These are phyloP conservation scores for Emys orbicularis DNA, from an alignment of 2,797 vertebrate species.

Conservation along the genomic window DNA sequence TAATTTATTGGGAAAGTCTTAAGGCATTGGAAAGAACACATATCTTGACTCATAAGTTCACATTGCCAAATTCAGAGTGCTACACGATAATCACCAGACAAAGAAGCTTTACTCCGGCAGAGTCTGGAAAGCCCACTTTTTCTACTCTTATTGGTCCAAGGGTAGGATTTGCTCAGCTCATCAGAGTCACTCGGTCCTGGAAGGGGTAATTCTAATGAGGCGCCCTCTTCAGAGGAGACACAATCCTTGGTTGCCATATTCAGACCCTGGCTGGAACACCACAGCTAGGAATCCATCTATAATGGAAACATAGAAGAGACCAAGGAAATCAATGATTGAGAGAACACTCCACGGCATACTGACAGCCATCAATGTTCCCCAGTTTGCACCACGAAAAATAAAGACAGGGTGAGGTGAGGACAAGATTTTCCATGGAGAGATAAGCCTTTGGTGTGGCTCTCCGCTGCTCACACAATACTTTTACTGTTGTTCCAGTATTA, in stretches of 20 bases:
- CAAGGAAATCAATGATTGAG: not conserved
- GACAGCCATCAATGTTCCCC: not conserved
- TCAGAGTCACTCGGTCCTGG: conserved; percentile 4
- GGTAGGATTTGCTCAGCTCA: conserved; percentile 81
- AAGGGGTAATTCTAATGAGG: not conserved
- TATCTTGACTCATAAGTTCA: not conserved
- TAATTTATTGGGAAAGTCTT: not conserved
- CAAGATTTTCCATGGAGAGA: rapidly evolving
- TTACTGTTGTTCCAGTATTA: not conserved
- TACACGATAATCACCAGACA: conserved; percentile 77
- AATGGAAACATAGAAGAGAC: not conserved
- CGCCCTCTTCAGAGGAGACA: not conserved
- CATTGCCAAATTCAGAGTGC: not conserved
- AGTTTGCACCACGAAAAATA: not conserved
- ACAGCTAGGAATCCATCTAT: not conserved
- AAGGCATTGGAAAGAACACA: not conserved
- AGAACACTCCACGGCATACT: not conserved
- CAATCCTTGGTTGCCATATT: conserved; percentile 50
- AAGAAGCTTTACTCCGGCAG: conserved; percentile 72
- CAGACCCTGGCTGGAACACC: rapidly evolving
- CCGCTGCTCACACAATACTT: not conserved
- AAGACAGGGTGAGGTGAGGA: not conserved
- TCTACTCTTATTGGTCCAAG: conserved; percentile 74
- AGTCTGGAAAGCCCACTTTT: conserved; percentile 76
- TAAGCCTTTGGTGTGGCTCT: rapidly evolving